These are phyloP conservation scores for Hypothenemus hampei DNA, from an alignment of 1,140 invertebrate species.

Conservation along the genomic window DNA sequence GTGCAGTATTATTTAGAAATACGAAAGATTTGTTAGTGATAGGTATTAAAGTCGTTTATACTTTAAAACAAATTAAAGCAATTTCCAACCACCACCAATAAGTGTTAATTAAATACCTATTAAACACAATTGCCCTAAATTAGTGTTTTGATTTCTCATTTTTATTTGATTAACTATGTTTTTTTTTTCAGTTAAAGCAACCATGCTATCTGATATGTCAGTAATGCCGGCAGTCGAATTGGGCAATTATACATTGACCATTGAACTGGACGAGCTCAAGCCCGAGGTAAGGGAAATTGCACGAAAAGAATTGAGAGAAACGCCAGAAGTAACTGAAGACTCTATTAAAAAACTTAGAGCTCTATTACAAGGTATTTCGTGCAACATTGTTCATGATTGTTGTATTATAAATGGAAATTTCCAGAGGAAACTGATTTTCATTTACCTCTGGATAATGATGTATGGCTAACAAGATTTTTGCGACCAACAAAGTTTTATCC, in stretches of 20 bases:
- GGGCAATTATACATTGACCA: constrained; percentile 60
- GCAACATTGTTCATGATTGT: background rate
- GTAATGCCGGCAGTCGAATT: constrained; percentile 61
- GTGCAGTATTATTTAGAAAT: too few relatives aligned
- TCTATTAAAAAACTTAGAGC: constrained; percentile 58
- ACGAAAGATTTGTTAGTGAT: too few relatives aligned
- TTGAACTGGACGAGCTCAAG: constrained; percentile 61
- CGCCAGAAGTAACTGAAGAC: constrained; percentile 58
- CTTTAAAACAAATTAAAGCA: too few relatives aligned
- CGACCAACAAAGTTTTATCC: constrained; percentile 78
- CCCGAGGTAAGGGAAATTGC: constrained; percentile 65
- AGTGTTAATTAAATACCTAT: too few relatives aligned
- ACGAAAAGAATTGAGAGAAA: constrained; percentile 64
- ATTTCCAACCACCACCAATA: too few relatives aligned
- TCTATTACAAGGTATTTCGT: constrained; percentile 59
- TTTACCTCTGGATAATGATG: constrained; percentile 64
- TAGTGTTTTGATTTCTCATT: background rate
- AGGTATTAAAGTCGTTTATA: too few relatives aligned
- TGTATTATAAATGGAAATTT: background rate
- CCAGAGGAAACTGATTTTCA: constrained; percentile 64
- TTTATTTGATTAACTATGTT: constrained; percentile 1
- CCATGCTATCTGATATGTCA: constrained; percentile 64
- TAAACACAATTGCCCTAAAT: too few relatives aligned
- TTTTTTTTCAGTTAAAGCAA: constrained; percentile 53
- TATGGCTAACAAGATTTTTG: constrained; percentile 69